phyloP scores from a whole-genome alignment of 2,113 vertebrate genomes.

The Chloropsis hardwickii region DNA sequence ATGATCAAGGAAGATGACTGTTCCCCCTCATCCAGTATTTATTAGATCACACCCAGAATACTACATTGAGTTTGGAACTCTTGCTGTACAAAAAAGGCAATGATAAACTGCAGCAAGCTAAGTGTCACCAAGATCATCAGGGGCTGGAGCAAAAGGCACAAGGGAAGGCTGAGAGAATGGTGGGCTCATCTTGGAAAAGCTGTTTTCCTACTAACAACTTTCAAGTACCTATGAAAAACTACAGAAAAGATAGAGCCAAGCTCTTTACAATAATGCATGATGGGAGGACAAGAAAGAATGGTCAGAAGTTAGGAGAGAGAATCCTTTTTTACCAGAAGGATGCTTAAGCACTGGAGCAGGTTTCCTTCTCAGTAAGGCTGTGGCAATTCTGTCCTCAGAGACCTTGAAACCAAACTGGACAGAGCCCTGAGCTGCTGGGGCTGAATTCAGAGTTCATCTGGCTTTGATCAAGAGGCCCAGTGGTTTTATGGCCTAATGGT shows the following conservation, averaged over 20 bases:
- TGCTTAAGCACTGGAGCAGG: background rate
- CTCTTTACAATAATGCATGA: background rate
- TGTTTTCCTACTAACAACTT: background rate
- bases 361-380: background rate
- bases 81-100: background rate
- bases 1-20: background rate
- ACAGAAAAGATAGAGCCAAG: background rate
- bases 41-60: background rate
- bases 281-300: background rate
- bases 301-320: background rate
- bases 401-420: background rate
- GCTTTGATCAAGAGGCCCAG: background rate
- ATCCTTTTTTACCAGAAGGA: background rate
- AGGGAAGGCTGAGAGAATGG: background rate
- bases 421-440: background rate
- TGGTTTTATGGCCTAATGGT: background rate
- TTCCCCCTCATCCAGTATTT: background rate
- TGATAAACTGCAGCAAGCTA: background rate
- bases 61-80: background rate
- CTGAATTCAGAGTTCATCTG: background rate
- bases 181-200: background rate
- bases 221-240: background rate
- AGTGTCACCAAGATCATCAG: background rate
- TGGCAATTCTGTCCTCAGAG: background rate
- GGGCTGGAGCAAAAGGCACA: background rate